Evolutionary conservation across 2,113 vertebrate species (phyloP).

Genomic region (Ploceus nigricollis): DNA sequence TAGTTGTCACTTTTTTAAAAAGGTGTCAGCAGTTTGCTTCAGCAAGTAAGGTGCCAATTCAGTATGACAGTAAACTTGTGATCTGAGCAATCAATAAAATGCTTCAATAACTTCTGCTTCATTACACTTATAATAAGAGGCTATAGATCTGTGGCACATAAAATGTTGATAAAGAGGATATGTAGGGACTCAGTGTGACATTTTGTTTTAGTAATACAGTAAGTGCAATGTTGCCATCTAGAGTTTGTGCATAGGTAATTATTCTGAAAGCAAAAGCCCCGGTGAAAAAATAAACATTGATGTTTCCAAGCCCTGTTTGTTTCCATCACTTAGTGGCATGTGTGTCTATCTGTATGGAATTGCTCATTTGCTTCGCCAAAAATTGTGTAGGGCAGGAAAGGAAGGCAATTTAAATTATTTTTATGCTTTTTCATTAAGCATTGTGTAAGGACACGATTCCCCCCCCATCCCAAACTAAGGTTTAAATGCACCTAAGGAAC

Average conservation of each 20-base stretch:
- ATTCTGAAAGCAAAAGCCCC: conserved; percentile 19
- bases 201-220: conserved; percentile 69
- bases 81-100: conserved; percentile 94
- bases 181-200: conserved; percentile 63
- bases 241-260: conserved; percentile 80
- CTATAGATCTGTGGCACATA: conserved; percentile 86
- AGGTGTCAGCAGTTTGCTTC: conserved; percentile 94
- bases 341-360: neutral
- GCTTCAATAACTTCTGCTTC: conserved; percentile 91
- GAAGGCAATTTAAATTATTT: neutral
- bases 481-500: neutral
- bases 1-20: conserved; percentile 94
- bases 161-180: conserved; percentile 81
- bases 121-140: conserved; percentile 93
- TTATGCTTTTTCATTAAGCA: neutral
- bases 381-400: conserved; percentile 14
- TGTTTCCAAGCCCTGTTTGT: conserved; percentile 15
- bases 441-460: neutral
- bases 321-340: neutral
- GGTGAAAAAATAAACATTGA: neutral
- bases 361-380: conserved; percentile 12
- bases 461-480: neutral
- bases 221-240: conserved; percentile 91
- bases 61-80: conserved; percentile 89
- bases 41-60: conserved; percentile 90